Percentiles rank a stretch among this genome's conserved stretches.
phyloP scores from a whole-genome alignment of 1,140 invertebrate species.

The Neotoxoptera formosana region DNA sequence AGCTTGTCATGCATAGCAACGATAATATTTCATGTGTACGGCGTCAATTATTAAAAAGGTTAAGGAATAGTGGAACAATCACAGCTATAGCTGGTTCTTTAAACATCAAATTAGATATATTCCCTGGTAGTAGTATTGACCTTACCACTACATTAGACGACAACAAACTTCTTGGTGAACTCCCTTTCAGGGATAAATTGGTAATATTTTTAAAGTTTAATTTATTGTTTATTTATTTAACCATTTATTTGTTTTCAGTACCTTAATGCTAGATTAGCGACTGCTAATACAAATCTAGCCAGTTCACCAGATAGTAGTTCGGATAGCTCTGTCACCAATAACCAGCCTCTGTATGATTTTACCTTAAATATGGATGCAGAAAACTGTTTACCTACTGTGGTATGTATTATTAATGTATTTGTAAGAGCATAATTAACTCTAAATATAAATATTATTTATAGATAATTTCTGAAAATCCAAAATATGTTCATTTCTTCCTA shows the following conservation, averaged over 20 bases:
- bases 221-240: constrained; percentile 23
- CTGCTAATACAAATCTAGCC: constrained; percentile 80
- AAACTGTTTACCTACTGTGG: constrained; percentile 88
- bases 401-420: constrained; percentile 67
- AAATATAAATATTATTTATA: constrained; percentile 62
- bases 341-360: constrained; percentile 65
- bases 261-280: constrained; percentile 85
- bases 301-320: constrained; percentile 88
- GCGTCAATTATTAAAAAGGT: constrained; percentile 38
- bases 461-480: constrained; percentile 79
- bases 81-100: constrained; percentile 7
- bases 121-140: constrained; percentile 48
- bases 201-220: constrained; percentile 66
- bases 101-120: constrained; percentile 49
- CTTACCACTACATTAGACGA: constrained; percentile 39
- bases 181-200: constrained; percentile 90
- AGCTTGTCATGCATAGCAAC: constrained; percentile 92
- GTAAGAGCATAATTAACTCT: background rate
- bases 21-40: constrained; percentile 84
- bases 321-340: constrained; percentile 76
- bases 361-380: constrained; percentile 84
- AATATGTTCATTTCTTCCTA: constrained; percentile 88
- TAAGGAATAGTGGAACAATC: constrained; percentile 39
- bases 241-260: constrained; percentile 66
- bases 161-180: constrained; percentile 72